phyloP scores from a whole-genome alignment of 2,113 vertebrate genomes.

The Rhadina sibilatrix region DNA sequence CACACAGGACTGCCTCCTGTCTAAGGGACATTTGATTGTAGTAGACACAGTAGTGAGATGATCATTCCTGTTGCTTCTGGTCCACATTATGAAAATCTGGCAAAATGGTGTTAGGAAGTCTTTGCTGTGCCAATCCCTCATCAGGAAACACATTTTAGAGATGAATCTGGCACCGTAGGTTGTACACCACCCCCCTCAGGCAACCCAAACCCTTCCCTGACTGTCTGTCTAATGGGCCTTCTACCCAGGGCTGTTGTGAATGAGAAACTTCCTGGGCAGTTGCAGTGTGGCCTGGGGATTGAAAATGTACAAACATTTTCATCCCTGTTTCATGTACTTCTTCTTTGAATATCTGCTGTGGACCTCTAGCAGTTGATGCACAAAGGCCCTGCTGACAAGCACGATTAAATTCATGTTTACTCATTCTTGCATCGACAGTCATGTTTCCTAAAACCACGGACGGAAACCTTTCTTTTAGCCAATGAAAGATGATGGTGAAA shows the following conservation, averaged over 20 bases:
- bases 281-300: neutral
- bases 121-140: too few species aligned
- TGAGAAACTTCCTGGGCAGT: neutral
- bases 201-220: neutral
- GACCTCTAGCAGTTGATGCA: neutral
- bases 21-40: neutral
- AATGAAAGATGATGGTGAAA: neutral
- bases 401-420: neutral
- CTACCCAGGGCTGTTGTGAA: neutral
- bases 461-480: neutral
- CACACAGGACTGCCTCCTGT: too few species aligned
- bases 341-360: neutral
- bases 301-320: neutral
- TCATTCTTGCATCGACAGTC: accelerated
- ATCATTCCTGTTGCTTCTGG: accelerated
- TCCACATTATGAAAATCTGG: neutral
- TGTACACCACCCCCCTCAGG: accelerated
- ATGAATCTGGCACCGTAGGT: accelerated
- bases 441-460: neutral
- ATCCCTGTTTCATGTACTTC: neutral
- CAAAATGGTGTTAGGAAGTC: neutral
- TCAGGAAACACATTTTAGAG: neutral
- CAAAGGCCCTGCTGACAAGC: neutral
- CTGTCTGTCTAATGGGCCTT: accelerated
- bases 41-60: accelerated